phyloP scores from a whole-genome alignment of 2,888 invertebrate genomes.

The Anoncus sp. region DNA sequence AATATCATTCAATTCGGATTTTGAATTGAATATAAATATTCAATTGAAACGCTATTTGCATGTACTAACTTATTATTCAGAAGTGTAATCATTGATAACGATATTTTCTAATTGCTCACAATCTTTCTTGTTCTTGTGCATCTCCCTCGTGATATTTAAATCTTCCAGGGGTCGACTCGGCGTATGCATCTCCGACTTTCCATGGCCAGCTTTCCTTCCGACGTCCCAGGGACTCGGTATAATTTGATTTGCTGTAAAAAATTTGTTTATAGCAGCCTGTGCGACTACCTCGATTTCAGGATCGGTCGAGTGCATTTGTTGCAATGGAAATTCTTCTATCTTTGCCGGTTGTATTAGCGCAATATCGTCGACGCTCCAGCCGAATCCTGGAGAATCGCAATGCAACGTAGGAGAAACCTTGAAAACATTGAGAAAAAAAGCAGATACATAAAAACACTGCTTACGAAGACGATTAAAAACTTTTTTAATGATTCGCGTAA shows the following conservation, averaged over 20 bases:
- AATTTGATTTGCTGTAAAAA: slow-evolving; percentile 85
- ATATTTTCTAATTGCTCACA: slow-evolving; percentile 73
- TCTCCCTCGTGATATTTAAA: slow-evolving; percentile 63
- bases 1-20: too few species aligned
- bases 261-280: slow-evolving; percentile 88
- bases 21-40: too few species aligned
- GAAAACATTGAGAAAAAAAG: too few species aligned
- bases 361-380: slow-evolving; percentile 90
- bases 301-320: slow-evolving; percentile 87
- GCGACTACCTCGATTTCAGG: slow-evolving; percentile 87
- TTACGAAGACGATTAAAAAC: too few species aligned
- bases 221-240: slow-evolving; percentile 85
- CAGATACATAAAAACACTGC: neutral
- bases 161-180: slow-evolving; percentile 67
- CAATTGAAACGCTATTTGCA: too few species aligned
- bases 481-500: neutral
- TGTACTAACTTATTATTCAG: too few species aligned
- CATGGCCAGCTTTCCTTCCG: slow-evolving; percentile 65
- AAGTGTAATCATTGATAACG: too few species aligned
- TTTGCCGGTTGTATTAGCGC: slow-evolving; percentile 88
- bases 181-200: slow-evolving; percentile 65
- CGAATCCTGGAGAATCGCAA: slow-evolving; percentile 84
- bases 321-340: slow-evolving; percentile 87
- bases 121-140: slow-evolving; percentile 72
- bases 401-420: slow-evolving; percentile 12